Evolutionary conservation across 2,797 vertebrate species (phyloP).

Genomic region (Onychomys leucogaster): DNA sequence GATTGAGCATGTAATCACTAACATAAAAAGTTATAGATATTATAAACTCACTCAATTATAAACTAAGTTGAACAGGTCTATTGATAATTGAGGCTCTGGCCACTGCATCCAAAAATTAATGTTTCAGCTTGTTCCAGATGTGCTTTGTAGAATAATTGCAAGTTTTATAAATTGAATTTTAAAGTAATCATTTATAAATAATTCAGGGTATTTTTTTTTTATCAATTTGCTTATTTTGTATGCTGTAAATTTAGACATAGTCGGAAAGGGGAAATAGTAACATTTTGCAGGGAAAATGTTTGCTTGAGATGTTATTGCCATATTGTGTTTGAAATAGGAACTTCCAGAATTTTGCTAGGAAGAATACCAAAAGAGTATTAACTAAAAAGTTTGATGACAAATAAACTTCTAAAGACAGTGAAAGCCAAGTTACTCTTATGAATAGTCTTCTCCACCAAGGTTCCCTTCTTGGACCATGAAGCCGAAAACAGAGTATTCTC

Average conservation of each 20-base stretch:
- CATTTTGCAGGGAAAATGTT: constrained; percentile 32
- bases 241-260: background rate
- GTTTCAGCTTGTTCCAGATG: background rate
- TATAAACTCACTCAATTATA: too few species aligned
- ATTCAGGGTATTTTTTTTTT: background rate
- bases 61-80: background rate
- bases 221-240: background rate
- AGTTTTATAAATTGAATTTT: background rate
- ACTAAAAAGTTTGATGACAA: background rate
- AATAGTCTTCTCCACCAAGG: background rate
- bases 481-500: constrained; percentile 31
- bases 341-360: constrained; percentile 35
- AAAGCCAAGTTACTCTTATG: background rate
- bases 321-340: constrained; percentile 9
- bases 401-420: background rate
- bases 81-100: background rate
- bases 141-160: background rate
- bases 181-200: background rate
- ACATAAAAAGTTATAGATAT: background rate
- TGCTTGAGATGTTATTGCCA: background rate
- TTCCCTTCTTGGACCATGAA: background rate
- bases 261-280: constrained; percentile 1
- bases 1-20: background rate
- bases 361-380: constrained; percentile 15
- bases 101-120: too few species aligned